Conservation (phyloP, 2,797 vertebrate species). For the Novumbra hubbsi region DNA sequence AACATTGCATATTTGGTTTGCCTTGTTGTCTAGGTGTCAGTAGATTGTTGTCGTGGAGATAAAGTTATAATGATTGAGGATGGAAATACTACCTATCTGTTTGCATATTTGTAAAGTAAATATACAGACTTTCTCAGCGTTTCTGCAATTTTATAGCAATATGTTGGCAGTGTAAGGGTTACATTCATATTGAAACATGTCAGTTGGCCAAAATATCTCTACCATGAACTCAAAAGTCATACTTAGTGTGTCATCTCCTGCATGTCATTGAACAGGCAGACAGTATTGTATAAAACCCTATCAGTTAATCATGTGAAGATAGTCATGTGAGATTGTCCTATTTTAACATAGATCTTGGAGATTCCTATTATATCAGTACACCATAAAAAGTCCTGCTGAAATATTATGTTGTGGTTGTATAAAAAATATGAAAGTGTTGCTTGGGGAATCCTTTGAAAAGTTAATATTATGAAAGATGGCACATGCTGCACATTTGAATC, state of each 20-base stretch:
- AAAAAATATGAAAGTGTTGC: slow-evolving; percentile 49
- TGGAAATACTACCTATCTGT: slow-evolving; percentile 72
- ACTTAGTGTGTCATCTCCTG: slow-evolving; percentile 77
- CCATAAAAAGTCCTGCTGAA: neutral
- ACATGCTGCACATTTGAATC: slow-evolving; percentile 55
- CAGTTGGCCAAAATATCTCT: slow-evolving; percentile 74
- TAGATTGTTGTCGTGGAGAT: slow-evolving; percentile 67
- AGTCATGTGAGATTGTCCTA: slow-evolving; percentile 60
- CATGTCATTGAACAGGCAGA: slow-evolving; percentile 74
- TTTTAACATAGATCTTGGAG: slow-evolving; percentile 65
- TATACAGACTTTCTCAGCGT: slow-evolving; percentile 72
- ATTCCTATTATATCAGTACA: slow-evolving; percentile 26
- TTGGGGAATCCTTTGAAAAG: slow-evolving; percentile 31
- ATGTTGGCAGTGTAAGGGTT: slow-evolving; percentile 62
- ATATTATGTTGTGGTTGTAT: slow-evolving; percentile 51
- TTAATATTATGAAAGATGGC: slow-evolving; percentile 38
- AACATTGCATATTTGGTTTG: slow-evolving; percentile 56
- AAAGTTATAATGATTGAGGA: slow-evolving; percentile 67
- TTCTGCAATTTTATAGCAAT: slow-evolving; percentile 79
- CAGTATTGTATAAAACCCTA: slow-evolving; percentile 56
- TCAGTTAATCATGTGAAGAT: slow-evolving; percentile 59
- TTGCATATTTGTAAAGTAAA: slow-evolving; percentile 75
- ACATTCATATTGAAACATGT: slow-evolving; percentile 67
- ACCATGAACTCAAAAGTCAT: slow-evolving; percentile 71
- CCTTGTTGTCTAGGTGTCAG: slow-evolving; percentile 64